These are phyloP conservation scores for Oryzias javanicus DNA, from an alignment of 2,113 vertebrate species.

Conservation along the genomic window DNA sequence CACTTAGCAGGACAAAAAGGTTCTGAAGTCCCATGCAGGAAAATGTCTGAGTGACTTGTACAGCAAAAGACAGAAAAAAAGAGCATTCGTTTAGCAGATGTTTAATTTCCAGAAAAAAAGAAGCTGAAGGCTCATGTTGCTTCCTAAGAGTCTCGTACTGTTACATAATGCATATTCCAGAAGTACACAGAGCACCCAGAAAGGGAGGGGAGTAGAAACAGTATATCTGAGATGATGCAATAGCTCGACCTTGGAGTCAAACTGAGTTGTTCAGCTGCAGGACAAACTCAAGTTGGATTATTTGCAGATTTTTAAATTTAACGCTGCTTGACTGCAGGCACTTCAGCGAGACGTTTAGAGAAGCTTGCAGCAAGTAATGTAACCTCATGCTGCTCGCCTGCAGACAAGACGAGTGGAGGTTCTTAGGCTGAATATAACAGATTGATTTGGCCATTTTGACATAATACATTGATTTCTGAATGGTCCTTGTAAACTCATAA, in stretches of 20 bases:
- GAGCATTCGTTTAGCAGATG: slow-evolving; percentile 19
- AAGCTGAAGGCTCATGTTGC: slow-evolving; percentile 27
- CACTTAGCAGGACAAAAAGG: slow-evolving; percentile 22
- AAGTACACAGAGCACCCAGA: background rate
- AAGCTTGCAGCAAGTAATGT: background rate
- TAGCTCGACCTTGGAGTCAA: background rate
- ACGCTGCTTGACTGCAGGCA: background rate
- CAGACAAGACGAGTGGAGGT: slow-evolving; percentile 3
- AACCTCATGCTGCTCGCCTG: slow-evolving; percentile 13
- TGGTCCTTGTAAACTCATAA: background rate
- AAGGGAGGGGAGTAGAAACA: background rate
- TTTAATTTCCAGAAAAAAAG: slow-evolving; percentile 15
- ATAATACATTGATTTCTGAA: background rate
- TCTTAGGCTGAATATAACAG: background rate
- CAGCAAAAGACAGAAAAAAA: slow-evolving; percentile 22
- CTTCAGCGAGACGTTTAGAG: slow-evolving; percentile 7
- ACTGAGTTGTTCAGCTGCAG: background rate
- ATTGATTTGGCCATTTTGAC: background rate
- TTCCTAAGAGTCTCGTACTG: background rate
- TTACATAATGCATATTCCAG: slow-evolving; percentile 26
- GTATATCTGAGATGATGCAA: background rate
- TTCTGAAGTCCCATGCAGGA: slow-evolving; percentile 10
- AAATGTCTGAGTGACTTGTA: slow-evolving; percentile 37
- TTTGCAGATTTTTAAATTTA: slow-evolving; percentile 5
- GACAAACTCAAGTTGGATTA: background rate